A percentile compares a stretch with the other conserved stretches of the same genome.
These are phyloP conservation scores for Phocoena phocoena DNA, from an alignment of 2,113 vertebrate genomes.

Conservation along the genomic window DNA sequence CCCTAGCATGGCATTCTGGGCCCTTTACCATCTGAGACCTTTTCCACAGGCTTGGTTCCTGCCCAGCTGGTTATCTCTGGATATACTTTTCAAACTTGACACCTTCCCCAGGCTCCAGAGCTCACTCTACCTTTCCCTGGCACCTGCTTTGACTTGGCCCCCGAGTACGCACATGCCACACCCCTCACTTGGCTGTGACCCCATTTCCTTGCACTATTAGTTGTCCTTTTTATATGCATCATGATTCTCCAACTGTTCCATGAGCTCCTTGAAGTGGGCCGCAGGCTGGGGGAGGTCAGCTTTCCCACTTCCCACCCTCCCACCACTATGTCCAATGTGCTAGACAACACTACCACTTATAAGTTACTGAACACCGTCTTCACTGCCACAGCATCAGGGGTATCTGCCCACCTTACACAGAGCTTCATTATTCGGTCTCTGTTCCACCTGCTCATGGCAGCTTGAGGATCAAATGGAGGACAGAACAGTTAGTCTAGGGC, in stretches of 20 bases:
- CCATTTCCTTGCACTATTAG: background rate
- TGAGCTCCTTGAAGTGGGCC: background rate
- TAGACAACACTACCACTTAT: background rate
- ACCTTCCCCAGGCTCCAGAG: background rate
- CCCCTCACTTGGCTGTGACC: background rate
- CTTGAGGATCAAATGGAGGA: constrained; percentile 24
- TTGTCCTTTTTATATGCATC: background rate
- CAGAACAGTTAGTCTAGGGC: constrained; percentile 29
- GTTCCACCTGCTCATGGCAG: constrained; percentile 19
- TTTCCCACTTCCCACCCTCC: background rate
- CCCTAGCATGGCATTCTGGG: no score
- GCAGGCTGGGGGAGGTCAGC: background rate
- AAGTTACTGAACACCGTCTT: background rate
- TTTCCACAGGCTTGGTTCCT: background rate
- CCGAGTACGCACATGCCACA: background rate
- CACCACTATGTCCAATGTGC: background rate
- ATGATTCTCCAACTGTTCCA: background rate
- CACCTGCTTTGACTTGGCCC: background rate
- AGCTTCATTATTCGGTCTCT: background rate
- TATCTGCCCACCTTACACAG: background rate
- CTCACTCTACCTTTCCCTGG: background rate
- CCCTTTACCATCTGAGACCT: background rate
- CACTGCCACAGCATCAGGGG: background rate
- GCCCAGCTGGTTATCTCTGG: background rate
- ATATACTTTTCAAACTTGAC: background rate